Evolutionary conservation across 2,888 invertebrate genomes (phyloP).

Genomic region (Aspidiotus destructor): DNA sequence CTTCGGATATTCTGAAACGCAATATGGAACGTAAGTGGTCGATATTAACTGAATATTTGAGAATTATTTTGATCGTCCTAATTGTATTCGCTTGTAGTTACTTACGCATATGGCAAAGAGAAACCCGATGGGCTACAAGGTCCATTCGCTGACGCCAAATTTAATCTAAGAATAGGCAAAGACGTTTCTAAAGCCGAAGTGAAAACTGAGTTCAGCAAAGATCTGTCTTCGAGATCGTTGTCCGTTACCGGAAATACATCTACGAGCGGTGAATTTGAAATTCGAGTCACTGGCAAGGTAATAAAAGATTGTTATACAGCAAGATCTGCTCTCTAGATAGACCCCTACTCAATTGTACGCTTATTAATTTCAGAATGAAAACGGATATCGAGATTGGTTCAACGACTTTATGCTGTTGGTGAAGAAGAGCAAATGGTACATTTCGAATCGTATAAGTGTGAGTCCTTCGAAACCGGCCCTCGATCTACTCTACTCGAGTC

Average conservation of each 20-base stretch:
- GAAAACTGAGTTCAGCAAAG: constrained; percentile 24
- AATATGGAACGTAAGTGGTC: constrained; percentile 13
- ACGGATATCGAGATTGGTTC: constrained; percentile 3
- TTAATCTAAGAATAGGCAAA: constrained; percentile 12
- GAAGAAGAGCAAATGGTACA: constrained; percentile 5
- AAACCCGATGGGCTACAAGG: constrained; percentile 14
- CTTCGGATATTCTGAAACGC: constrained; percentile 14
- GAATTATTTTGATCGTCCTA: not conserved
- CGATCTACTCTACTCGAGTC: constrained; percentile 15
- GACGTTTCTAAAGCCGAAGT: constrained; percentile 15
- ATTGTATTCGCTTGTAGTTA: constrained; percentile 8
- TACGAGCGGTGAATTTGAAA: constrained; percentile 13
- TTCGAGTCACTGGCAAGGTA: constrained; percentile 19
- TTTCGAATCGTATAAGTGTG: constrained; percentile 3
- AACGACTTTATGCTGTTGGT: constrained; percentile 10
- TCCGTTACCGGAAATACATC: constrained; percentile 14
- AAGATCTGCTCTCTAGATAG: no score
- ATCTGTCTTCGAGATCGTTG: constrained; percentile 12
- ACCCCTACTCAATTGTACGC: not conserved
- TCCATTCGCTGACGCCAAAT: constrained; percentile 1
- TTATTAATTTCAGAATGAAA: constrained; percentile 11
- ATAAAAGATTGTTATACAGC: not conserved
- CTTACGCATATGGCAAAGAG: constrained; percentile 8
- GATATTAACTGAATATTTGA: not conserved
- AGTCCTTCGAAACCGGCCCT: constrained; percentile 18